Evolutionary conservation across 2,113 vertebrate species (phyloP).

Genomic region (Fulmarus glacialis): DNA sequence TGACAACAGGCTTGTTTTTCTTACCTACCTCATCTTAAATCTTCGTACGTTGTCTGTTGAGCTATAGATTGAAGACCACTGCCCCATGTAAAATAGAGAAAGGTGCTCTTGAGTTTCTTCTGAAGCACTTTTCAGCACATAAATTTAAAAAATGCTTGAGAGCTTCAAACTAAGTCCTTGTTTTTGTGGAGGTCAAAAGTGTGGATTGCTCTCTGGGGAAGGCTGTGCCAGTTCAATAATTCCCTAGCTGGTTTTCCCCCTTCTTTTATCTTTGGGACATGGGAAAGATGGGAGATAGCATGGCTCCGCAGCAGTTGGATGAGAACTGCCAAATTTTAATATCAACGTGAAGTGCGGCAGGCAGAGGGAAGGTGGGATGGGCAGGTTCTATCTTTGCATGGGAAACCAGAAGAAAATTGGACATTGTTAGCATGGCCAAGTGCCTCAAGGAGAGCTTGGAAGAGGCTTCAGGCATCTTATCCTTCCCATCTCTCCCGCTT

Average conservation of each 20-base stretch:
- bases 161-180: not conserved
- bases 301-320: not conserved
- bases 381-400: not conserved
- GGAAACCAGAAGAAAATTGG: not conserved
- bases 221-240: not conserved
- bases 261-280: not conserved
- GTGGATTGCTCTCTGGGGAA: not conserved
- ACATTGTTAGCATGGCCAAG: not conserved
- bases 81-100: not conserved
- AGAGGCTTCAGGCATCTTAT: not conserved
- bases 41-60: not conserved
- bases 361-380: not conserved
- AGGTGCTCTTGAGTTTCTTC: not conserved
- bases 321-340: not conserved
- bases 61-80: not conserved
- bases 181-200: not conserved
- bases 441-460: not conserved
- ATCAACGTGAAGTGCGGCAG: not conserved
- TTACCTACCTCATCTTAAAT: not conserved
- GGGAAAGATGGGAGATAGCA: not conserved
- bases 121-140: not conserved
- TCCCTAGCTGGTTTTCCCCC: not conserved
- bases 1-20: not conserved
- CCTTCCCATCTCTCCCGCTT: not conserved
- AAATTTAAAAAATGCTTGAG: not conserved